Conservation (phyloP, 1,140 invertebrate species). For the Neotoxoptera formosana region DNA sequence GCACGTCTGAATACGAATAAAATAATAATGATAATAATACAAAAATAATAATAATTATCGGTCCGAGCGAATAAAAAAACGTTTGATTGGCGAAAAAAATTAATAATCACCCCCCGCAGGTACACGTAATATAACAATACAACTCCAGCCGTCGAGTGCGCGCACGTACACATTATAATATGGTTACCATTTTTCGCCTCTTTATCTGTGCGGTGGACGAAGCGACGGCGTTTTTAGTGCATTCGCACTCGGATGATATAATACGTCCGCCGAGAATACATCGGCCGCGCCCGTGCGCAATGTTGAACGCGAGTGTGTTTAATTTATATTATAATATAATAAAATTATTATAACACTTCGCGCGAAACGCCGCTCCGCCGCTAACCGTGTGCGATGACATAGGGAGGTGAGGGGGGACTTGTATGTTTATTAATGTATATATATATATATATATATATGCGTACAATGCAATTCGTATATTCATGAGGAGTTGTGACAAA, state of each 20-base stretch:
- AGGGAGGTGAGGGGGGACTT: neutral
- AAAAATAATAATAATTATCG: too few species aligned
- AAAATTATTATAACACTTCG: neutral
- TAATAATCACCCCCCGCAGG: too few species aligned
- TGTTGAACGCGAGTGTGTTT: neutral
- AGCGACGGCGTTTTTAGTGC: neutral
- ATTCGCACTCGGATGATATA: neutral
- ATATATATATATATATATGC: neutral
- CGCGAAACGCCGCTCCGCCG: too few species aligned
- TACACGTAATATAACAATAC: too few species aligned
- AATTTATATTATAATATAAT: constrained; percentile 21
- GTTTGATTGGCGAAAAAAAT: neutral
- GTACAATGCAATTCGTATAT: neutral
- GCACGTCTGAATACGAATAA: too few species aligned
- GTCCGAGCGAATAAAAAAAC: too few species aligned
- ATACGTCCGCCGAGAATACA: neutral
- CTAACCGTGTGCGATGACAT: neutral
- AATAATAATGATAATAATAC: too few species aligned
- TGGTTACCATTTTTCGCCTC: neutral
- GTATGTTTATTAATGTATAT: neutral
- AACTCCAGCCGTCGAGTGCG: neutral
- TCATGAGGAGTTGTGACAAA: neutral
- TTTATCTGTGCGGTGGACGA: neutral
- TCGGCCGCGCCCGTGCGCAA: neutral
- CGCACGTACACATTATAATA: too few species aligned